Percentiles rank a stretch among this genome's conserved stretches.
Evolutionary conservation across 1,140 invertebrate genomes (phyloP).

Genomic region (Listronotus bonariensis): DNA sequence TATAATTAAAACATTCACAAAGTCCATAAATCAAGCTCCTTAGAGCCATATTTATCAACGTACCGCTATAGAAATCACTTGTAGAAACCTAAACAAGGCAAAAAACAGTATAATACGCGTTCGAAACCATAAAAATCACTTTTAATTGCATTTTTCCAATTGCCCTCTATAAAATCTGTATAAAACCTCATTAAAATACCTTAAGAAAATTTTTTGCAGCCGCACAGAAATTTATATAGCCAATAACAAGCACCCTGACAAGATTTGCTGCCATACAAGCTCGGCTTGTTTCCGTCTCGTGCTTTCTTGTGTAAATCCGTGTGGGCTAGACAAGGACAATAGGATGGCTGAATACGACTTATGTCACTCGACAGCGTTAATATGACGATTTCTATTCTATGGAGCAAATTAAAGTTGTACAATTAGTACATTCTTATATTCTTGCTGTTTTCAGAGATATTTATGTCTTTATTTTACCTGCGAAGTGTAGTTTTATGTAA

Average conservation of each 20-base stretch:
- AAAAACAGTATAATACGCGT: slow-evolving; percentile 31
- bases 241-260: slow-evolving; percentile 37
- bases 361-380: slow-evolving; percentile 37
- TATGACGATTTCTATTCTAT: slow-evolving; percentile 47
- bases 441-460: slow-evolving; percentile 35
- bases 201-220: slow-evolving; percentile 34
- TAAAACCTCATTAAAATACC: slow-evolving; percentile 42
- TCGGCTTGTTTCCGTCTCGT: background rate
- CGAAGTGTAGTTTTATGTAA: slow-evolving; percentile 2
- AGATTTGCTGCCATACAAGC: slow-evolving; percentile 28
- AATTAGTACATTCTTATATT: slow-evolving; percentile 47
- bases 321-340: slow-evolving; percentile 8
- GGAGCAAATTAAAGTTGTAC: slow-evolving; percentile 43
- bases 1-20: background rate
- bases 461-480: slow-evolving; percentile 43
- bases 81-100: slow-evolving; percentile 17
- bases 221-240: slow-evolving; percentile 39
- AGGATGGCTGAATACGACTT: slow-evolving; percentile 13
- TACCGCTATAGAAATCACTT: slow-evolving; percentile 19
- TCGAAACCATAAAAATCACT: slow-evolving; percentile 37
- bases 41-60: background rate
- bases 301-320: background rate
- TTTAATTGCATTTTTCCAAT: slow-evolving; percentile 41
- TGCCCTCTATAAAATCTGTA: slow-evolving; percentile 27
- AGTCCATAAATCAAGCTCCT: background rate